These are phyloP conservation scores for Petrocephalus zakoni DNA, from an alignment of 2,113 vertebrate species.

Conservation along the genomic window DNA sequence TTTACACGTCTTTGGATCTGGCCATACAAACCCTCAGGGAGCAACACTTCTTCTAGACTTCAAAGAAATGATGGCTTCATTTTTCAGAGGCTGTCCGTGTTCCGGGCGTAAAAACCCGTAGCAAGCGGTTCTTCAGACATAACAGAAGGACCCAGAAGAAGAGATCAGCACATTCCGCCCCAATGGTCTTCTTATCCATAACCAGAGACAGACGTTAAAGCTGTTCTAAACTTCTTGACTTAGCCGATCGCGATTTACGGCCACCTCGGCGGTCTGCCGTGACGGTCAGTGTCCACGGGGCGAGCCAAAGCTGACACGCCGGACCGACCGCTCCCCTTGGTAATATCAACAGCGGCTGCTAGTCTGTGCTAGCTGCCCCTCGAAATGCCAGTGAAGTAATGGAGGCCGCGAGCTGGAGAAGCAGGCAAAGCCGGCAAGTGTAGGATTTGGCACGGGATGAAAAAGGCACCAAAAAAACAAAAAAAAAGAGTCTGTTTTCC, in stretches of 20 bases:
- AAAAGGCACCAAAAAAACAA: constrained; percentile 40
- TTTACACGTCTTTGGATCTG: constrained; percentile 52
- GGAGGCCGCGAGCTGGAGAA: neutral
- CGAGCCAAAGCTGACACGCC: neutral
- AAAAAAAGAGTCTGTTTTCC: constrained; percentile 55
- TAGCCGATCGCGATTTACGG: neutral
- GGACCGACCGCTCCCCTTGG: neutral
- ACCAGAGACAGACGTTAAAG: neutral
- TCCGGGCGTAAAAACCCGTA: neutral
- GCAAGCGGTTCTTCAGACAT: neutral
- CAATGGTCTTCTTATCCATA: neutral
- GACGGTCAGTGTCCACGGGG: neutral
- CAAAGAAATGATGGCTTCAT: constrained; percentile 72
- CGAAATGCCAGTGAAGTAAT: neutral
- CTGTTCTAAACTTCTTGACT: neutral
- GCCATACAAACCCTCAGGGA: constrained; percentile 50
- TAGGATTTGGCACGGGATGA: constrained; percentile 56
- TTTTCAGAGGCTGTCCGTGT: constrained; percentile 51
- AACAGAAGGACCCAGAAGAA: neutral
- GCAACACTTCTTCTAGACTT: constrained; percentile 66
- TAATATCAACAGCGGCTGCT: neutral
- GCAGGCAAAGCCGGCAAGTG: constrained; percentile 27
- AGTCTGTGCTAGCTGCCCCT: neutral
- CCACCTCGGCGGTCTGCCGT: neutral
- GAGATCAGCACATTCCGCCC: neutral